Conservation (phyloP, 2,888 invertebrate genomes). For the Athalia cordata region DNA sequence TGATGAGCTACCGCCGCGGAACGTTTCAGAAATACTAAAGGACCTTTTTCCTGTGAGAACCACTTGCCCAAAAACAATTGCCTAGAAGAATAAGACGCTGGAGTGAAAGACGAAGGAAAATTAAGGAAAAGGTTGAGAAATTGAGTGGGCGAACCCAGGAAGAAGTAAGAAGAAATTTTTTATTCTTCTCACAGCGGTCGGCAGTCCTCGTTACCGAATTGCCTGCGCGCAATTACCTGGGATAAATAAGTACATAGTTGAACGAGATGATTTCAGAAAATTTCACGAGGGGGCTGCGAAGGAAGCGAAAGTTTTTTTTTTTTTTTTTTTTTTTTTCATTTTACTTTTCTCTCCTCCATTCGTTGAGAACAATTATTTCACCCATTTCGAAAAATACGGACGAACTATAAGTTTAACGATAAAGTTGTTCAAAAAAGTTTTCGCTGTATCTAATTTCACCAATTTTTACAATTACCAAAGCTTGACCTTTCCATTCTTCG, state of each 20-base stretch:
- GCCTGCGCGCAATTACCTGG: constrained; percentile 31
- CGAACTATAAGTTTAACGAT: too few species aligned
- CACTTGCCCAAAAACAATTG: constrained; percentile 22
- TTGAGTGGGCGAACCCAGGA: neutral
- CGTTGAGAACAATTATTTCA: too few species aligned
- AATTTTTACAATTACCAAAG: too few species aligned
- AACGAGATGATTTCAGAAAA: constrained; percentile 21
- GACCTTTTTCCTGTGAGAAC: neutral
- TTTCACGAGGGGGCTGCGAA: constrained; percentile 7
- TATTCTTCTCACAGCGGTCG: constrained; percentile 26
- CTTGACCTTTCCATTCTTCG: too few species aligned
- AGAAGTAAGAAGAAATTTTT: neutral
- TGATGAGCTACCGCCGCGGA: neutral
- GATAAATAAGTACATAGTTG: constrained; percentile 18
- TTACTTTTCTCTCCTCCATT: too few species aligned
- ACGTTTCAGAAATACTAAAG: neutral
- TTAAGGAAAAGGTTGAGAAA: neutral
- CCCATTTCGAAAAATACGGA: too few species aligned
- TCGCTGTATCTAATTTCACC: too few species aligned
- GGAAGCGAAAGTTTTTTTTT: too few species aligned
- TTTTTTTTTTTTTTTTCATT: too few species aligned
- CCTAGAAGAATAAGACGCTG: neutral
- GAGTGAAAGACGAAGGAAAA: neutral
- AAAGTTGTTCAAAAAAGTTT: too few species aligned
- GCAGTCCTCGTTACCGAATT: constrained; percentile 21